These are phyloP conservation scores for Siniperca undulata DNA, from an alignment of 2,797 vertebrate species.

Conservation along the genomic window DNA sequence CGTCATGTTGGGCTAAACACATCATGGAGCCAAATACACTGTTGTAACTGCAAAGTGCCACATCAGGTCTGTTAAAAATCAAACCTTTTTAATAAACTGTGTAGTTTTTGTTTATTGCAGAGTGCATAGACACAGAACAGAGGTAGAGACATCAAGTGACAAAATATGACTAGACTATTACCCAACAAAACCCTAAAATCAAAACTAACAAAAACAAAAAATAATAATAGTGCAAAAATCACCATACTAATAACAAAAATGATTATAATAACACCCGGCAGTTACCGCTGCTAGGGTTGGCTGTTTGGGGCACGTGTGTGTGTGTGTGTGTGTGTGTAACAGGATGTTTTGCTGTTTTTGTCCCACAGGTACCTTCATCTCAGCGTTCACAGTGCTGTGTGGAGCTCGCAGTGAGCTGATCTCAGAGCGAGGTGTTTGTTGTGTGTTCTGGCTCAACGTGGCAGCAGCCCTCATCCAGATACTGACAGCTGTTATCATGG, in stretches of 20 bases:
- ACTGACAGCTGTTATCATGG: slow-evolving; percentile 96
- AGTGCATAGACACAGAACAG: neutral
- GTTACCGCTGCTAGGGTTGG: too few species aligned
- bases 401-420: slow-evolving; percentile 93
- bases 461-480: slow-evolving; percentile 97
- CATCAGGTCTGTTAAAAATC: neutral
- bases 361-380: slow-evolving; percentile 92
- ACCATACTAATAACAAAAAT: too few species aligned
- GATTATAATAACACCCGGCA: too few species aligned
- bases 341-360: neutral
- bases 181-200: too few species aligned
- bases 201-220: too few species aligned
- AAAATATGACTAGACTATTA: too few species aligned
- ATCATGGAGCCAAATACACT: neutral
- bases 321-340: neutral
- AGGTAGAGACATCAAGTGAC: too few species aligned
- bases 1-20: slow-evolving; percentile 8
- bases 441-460: slow-evolving; percentile 98
- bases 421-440: slow-evolving; percentile 93
- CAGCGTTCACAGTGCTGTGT: slow-evolving; percentile 95
- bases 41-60: slow-evolving; percentile 1
- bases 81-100: neutral
- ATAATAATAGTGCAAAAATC: too few species aligned
- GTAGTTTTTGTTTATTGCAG: neutral
- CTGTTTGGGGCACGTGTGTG: too few species aligned